Evolutionary conservation across 2,888 invertebrate genomes (phyloP).

Genomic region (Polymixis flavicincta): DNA sequence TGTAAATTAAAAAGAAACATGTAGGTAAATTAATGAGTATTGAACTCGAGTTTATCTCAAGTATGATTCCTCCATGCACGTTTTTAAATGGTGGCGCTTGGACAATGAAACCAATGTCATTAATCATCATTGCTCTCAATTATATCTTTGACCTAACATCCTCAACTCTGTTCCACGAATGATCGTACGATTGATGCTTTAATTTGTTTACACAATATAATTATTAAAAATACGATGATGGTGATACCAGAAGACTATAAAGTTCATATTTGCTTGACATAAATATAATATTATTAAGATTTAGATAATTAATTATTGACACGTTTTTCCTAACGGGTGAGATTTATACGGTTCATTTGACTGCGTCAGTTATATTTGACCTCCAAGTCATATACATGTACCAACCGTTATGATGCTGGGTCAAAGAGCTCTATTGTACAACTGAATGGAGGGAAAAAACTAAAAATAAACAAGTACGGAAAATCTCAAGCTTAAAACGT

Average conservation of each 20-base stretch:
- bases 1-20: background rate
- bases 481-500: constrained; percentile 1
- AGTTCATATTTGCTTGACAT: constrained; percentile 33
- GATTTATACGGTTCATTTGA: constrained; percentile 29
- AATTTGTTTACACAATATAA: constrained; percentile 25
- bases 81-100: constrained; percentile 29
- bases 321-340: constrained; percentile 35
- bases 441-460: background rate
- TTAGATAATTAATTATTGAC: constrained; percentile 31
- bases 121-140: constrained; percentile 51
- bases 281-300: constrained; percentile 9
- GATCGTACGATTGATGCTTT: constrained; percentile 13
- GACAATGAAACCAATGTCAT: constrained; percentile 28
- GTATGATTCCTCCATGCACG: background rate
- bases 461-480: constrained; percentile 8
- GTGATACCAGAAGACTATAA: background rate
- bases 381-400: constrained; percentile 28
- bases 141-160: constrained; percentile 43
- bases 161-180: constrained; percentile 39
- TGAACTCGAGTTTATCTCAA: constrained; percentile 5
- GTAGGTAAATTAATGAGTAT: background rate
- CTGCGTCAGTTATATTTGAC: constrained; percentile 32
- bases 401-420: constrained; percentile 16
- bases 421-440: constrained; percentile 36
- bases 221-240: background rate